Conservation (phyloP, 2,797 vertebrate genomes). For the Fistularia commersonii region DNA sequence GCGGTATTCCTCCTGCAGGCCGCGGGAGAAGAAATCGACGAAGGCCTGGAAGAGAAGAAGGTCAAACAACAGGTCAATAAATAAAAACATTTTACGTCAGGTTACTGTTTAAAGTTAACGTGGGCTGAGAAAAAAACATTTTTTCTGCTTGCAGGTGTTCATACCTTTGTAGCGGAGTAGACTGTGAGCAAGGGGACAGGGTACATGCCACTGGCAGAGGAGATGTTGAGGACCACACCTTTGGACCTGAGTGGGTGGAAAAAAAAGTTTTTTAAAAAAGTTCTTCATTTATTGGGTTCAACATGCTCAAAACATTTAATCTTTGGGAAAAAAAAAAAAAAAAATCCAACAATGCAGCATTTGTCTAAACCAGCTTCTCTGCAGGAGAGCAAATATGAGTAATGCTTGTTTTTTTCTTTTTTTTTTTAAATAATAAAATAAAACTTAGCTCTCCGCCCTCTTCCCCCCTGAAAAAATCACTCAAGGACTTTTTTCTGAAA, state of each 20-base stretch:
- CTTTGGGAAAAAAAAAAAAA: neutral
- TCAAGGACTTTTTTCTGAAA: too few species aligned
- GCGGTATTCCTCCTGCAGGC: conserved; percentile 88
- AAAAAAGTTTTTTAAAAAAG: neutral
- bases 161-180: conserved; percentile 73
- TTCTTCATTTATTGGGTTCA: too few species aligned
- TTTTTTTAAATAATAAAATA: neutral
- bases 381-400: too few species aligned
- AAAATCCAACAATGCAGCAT: too few species aligned
- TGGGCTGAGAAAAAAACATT: neutral
- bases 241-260: conserved; percentile 63
- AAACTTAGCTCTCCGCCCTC: too few species aligned
- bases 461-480: too few species aligned
- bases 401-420: too few species aligned
- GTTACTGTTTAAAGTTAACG: too few species aligned
- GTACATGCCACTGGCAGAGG: conserved; percentile 79
- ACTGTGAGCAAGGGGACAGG: conserved; percentile 83
- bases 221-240: conserved; percentile 89
- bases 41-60: conserved; percentile 77
- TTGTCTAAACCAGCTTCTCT: too few species aligned
- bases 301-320: too few species aligned
- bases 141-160: neutral
- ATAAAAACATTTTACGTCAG: too few species aligned
- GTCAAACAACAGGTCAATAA: neutral
- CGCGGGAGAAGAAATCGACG: conserved; percentile 90